A percentile compares a stretch with the other conserved stretches of the same genome.
Conservation (phyloP, 1,140 invertebrate species). For the Cyrtorhinus lividipennis region DNA sequence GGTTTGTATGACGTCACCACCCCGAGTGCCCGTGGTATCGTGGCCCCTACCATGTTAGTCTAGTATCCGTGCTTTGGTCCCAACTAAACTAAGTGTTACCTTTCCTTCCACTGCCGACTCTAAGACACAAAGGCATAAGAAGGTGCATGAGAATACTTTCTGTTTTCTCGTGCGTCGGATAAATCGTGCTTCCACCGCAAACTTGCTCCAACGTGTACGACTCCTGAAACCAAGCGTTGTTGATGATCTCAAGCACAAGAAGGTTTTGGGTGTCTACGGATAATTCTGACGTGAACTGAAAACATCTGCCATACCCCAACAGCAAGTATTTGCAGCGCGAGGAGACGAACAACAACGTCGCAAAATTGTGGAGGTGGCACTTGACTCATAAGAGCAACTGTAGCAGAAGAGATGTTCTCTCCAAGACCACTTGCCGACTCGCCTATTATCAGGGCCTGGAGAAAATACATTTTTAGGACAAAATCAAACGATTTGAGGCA, state of each 20-base stretch:
- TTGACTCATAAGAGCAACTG: slow-evolving; percentile 64
- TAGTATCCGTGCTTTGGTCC: too few relatives aligned
- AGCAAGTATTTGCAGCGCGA: slow-evolving; percentile 85
- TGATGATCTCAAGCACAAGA: too few relatives aligned
- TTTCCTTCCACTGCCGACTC: slow-evolving; percentile 83
- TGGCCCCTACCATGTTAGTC: too few relatives aligned
- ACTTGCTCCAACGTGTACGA: slow-evolving; percentile 82
- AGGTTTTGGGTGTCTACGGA: too few relatives aligned
- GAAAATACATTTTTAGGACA: background rate
- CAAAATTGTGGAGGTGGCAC: slow-evolving; percentile 86
- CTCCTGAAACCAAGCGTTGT: too few relatives aligned
- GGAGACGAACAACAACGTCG: slow-evolving; percentile 84
- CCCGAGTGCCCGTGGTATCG: too few relatives aligned
- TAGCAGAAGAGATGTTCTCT: slow-evolving; percentile 48
- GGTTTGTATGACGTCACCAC: too few relatives aligned
- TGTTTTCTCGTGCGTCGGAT: slow-evolving; percentile 77
- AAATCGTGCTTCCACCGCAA: slow-evolving; percentile 73
- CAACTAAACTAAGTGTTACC: slow-evolving; percentile 45
- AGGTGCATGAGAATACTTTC: slow-evolving; percentile 93
- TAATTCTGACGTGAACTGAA: too few relatives aligned
- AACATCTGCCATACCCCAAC: slow-evolving; percentile 68
- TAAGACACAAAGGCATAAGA: slow-evolving; percentile 85
- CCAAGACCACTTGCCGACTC: slow-evolving; percentile 45
- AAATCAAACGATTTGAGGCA: background rate
- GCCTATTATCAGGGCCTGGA: slow-evolving; percentile 60